Base-by-base conservation (phyloP, 2,888 invertebrate species). In the Nemoura dubitans region DNA sequence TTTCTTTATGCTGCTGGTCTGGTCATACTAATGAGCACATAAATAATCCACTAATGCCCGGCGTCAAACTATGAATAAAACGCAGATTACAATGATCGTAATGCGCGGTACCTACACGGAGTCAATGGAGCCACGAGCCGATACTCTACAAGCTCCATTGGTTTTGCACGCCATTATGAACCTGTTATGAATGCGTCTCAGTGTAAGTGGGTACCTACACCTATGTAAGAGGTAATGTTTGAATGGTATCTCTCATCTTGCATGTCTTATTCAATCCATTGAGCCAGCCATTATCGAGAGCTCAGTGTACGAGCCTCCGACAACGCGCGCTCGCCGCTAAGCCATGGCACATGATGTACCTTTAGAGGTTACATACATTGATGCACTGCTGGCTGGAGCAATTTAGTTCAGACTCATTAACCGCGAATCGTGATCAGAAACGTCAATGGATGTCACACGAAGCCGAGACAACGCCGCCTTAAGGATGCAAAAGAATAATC, bases 241-340 rank as follows among this genome's bases (percentile, higher is more conserved):
- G 59, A 59, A 59, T 59, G 59, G 59, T 59, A 59, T 59, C 59
- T 59, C 59, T 59, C 59, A 59, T 59, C 59, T 59, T 59, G 59
- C 59, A 59, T 21, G 59, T 59, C 59, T 10, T 21, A 7, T 59
- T 59, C 16, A 21, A 59, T 59, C 59, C 59, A 59, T 59, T 59
- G 59, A 59, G 59, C 59, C 21, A 59, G 59, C 21, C 21, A 59
- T 59, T 59, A 59, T 59, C 59, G 14, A 59, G 21, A 16, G 59
- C 21, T 59, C 16, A 1, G 21, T 16, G 10, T 10, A 36, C 36
- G 59, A 59, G 59, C 59, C 59, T 7, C 59, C 59, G 14, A 3
- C 36, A 36, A 36, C 36, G 36, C 36, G 3, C 3, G 36, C 36
- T 36, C 3, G 36, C 14, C 16, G 10, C 59, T 59, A 7, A 16